These are phyloP conservation scores for Cetoscarus ocellatus DNA, from an alignment of 2,797 vertebrate species.

Conservation along the genomic window DNA sequence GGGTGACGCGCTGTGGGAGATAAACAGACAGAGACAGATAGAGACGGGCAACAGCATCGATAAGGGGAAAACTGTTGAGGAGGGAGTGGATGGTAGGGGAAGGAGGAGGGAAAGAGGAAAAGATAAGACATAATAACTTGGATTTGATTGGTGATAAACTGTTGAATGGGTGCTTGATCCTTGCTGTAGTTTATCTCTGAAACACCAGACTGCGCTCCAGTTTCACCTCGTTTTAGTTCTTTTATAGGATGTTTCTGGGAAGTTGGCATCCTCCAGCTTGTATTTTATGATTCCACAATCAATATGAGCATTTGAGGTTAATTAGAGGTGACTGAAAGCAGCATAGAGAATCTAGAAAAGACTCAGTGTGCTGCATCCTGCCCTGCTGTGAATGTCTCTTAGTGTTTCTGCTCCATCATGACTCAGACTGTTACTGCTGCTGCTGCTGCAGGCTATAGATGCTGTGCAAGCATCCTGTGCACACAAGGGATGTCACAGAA, in stretches of 20 bases:
- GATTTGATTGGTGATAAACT: not conserved
- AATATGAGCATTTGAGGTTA: not conserved
- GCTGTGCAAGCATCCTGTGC: not conserved
- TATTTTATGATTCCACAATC: not conserved
- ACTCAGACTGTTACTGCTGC: constrained; percentile 15
- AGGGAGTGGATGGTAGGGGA: constrained; percentile 3
- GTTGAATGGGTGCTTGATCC: not conserved
- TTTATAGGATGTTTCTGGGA: not conserved
- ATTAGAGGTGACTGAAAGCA: not conserved
- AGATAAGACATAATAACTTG: not conserved
- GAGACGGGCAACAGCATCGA: constrained; percentile 20
- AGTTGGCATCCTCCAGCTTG: not conserved
- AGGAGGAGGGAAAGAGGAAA: not conserved
- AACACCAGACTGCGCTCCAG: not conserved
- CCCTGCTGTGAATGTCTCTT: constrained; percentile 33
- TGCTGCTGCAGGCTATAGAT: constrained; percentile 8
- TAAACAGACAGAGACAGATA: constrained; percentile 44
- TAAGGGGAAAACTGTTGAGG: constrained; percentile 16
- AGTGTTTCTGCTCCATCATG: constrained; percentile 20
- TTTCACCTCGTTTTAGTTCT: not conserved
- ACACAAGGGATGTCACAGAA: not conserved
- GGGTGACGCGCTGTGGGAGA: constrained; percentile 35
- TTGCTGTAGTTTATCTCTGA: not conserved
- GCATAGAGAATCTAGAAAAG: not conserved
- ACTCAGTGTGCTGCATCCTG: not conserved